phyloP scores from a whole-genome alignment of 2,888 invertebrate genomes.

The Macaria liturata region DNA sequence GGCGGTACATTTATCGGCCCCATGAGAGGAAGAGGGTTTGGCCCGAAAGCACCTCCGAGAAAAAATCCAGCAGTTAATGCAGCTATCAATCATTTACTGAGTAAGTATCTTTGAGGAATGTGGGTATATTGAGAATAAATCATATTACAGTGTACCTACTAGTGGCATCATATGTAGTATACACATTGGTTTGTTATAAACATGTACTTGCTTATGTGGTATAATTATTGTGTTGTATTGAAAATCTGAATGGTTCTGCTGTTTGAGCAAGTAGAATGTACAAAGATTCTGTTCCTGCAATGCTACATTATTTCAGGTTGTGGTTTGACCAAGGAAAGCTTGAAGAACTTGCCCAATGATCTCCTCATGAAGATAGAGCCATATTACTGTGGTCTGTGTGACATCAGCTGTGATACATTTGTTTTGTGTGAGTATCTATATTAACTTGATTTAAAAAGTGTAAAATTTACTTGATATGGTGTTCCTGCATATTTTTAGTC shows the following conservation, averaged over 20 bases:
- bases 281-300: no score
- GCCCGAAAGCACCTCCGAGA: constrained; percentile 37
- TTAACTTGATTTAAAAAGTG: no score
- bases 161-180: no score
- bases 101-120: constrained; percentile 44
- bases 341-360: constrained; percentile 55
- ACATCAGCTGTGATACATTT: constrained; percentile 46
- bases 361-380: constrained; percentile 53
- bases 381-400: constrained; percentile 63
- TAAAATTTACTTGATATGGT: no score
- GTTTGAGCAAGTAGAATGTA: no score
- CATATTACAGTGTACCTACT: no score
- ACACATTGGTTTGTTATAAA: no score
- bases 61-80: constrained; percentile 18
- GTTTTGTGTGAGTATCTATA: constrained; percentile 50
- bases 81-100: constrained; percentile 44
- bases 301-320: constrained; percentile 48
- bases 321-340: constrained; percentile 49
- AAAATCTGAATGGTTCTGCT: no score
- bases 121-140: no score
- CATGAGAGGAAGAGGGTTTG: constrained; percentile 42
- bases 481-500: no score
- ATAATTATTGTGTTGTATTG: no score
- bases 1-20: neutral
- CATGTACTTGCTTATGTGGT: no score